Percentiles rank a stretch among this genome's conserved stretches.
phyloP scores from a whole-genome alignment of 1,140 invertebrate species.

The Acromyrmex charruanus region DNA sequence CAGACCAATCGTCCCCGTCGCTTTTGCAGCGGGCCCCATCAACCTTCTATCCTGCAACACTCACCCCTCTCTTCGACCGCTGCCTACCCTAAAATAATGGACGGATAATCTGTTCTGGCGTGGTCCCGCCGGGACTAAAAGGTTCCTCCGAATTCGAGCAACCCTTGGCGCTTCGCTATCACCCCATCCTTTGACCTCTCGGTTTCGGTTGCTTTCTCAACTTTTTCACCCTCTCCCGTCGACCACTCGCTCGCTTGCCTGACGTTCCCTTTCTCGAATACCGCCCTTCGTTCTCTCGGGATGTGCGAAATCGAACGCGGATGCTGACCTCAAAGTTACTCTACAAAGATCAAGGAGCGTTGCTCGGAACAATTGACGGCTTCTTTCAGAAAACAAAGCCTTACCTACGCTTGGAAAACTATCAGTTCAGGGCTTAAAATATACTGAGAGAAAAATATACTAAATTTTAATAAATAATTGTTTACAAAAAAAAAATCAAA shows the following conservation, averaged over 20 bases:
- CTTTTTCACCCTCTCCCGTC: conserved; percentile 34
- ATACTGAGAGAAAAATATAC: background rate
- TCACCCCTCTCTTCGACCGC: conserved; percentile 7
- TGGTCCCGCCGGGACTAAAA: conserved; percentile 74
- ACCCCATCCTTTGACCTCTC: background rate
- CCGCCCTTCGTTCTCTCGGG: conserved; percentile 14
- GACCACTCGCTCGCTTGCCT: conserved; percentile 10
- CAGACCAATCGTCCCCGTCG: conserved; percentile 39
- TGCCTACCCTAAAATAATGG: conserved; percentile 73
- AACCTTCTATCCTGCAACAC: background rate
- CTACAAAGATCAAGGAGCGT: conserved; percentile 3
- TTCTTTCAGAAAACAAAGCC: conserved; percentile 12
- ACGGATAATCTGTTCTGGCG: conserved; percentile 77
- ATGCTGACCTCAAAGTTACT: conserved; percentile 38
- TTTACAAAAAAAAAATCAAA: too few relatives aligned
- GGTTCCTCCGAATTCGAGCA: conserved; percentile 71
- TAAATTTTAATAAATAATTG: too few relatives aligned
- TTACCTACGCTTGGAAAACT: background rate
- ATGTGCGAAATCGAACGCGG: conserved; percentile 27
- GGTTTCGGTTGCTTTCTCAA: conserved; percentile 47
- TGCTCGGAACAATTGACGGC: background rate
- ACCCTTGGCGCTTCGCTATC: background rate
- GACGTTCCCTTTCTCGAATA: conserved; percentile 20
- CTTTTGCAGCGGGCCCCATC: conserved; percentile 9
- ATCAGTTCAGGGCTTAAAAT: background rate